Percentiles rank a stretch among this genome's conserved stretches.
These are phyloP conservation scores for Dipodomys ordii DNA, from an alignment of 2,113 vertebrate species.

Conservation along the genomic window DNA sequence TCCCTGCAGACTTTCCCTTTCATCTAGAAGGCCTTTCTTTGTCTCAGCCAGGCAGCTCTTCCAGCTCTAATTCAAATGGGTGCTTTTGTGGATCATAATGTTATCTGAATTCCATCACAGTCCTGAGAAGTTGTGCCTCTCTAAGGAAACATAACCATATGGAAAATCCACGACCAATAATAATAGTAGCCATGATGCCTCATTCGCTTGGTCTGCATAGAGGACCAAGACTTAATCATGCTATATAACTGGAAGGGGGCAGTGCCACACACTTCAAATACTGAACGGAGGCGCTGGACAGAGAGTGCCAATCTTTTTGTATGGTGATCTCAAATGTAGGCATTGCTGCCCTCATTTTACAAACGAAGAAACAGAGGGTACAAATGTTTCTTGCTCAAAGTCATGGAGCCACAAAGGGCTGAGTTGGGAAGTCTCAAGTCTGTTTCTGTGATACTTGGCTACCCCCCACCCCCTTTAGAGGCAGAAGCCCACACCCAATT, in stretches of 20 bases:
- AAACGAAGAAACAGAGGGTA: not conserved
- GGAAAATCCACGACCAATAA: accelerated
- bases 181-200: too few relatives aligned
- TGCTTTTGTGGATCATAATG: not conserved
- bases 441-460: not conserved
- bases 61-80: not conserved
- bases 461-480: too few relatives aligned
- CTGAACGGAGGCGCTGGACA: not conserved
- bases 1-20: not conserved
- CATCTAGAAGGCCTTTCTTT: not conserved
- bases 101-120: accelerated
- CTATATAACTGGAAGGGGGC: too few relatives aligned
- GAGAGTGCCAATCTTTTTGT: not conserved
- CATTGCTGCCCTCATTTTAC: not conserved
- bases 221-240: not conserved
- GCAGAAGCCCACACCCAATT: not conserved
- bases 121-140: not conserved
- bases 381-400: not conserved
- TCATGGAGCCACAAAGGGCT: not conserved
- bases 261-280: accelerated
- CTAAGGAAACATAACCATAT: accelerated
- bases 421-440: not conserved
- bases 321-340: not conserved
- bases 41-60: not conserved
- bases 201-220: accelerated